Evolutionary conservation across 2,113 vertebrate genomes (phyloP), one percentile per base, ranked within the genome.

Genomic region (Phylloscopus whistleri): DNA sequence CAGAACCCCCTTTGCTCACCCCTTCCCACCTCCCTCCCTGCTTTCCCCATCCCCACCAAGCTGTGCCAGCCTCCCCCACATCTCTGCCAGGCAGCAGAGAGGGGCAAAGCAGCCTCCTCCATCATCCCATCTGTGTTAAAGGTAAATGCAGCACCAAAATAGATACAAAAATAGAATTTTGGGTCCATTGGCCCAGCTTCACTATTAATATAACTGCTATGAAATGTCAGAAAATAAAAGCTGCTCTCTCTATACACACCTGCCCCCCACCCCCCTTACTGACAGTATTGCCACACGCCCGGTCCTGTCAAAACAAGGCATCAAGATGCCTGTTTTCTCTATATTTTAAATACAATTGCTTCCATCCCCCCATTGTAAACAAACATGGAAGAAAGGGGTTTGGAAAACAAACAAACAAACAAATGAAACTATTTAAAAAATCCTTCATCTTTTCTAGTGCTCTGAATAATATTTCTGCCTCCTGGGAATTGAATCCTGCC

Each of bases 111-210:
- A 91, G 77, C 68, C 84, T 80, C 37, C 39, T 92, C 93, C 51
- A 37, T 60, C 74, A 93, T 93, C 94, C 89, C 51, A 35, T 89
- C 84, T 6, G 0, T 2, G 14, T 95, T 97, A 97, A 97, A 98
- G 96, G 94, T 97, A 96, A 97, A 97, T 94, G 95, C 97, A 98
- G 97, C 97, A 98, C 96, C 96, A 92, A 96, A 96, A 96, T 93
- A 94, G 94, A 97, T 98, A 98, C 66, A 98, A 98, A 98, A 98
- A 98, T 98, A 98, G 92, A 98, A 72, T 87, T 90, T 90, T 37
- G 96, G 95, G 94, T 59, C 86, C 52, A 16, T 37, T 0, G 56
- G 20, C 93, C 95, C 92, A 60, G 69, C 88, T 96, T 94, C 18
- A 16, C 67, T 91, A 93, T 97, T 89, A 89, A 89, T 95, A 89